Evolutionary conservation across 2,888 invertebrate species (phyloP).

Genomic region (Acheta domesticus): DNA sequence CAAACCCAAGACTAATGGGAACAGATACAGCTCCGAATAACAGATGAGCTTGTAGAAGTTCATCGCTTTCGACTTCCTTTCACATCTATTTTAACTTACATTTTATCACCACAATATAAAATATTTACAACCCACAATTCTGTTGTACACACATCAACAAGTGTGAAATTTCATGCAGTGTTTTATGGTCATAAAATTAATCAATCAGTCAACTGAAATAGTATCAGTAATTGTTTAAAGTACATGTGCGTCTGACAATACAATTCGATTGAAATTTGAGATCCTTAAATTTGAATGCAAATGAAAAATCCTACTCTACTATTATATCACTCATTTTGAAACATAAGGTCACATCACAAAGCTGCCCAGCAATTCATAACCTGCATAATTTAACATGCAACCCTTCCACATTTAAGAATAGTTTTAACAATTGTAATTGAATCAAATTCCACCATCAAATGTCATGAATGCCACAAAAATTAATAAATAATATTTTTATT

Average conservation of each 20-base stretch:
- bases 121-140: not conserved
- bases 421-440: not conserved
- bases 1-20: not conserved
- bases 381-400: not conserved
- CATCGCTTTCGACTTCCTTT: not conserved
- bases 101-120: not conserved
- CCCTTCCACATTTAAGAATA: too few species aligned
- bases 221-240: not conserved
- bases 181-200: not conserved
- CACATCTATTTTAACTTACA: not conserved
- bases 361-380: not conserved
- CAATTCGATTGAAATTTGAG: slow-evolving; percentile 5
- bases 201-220: not conserved
- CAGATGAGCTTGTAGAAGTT: not conserved
- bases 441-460: not conserved
- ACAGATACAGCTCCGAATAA: not conserved
- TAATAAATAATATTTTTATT: too few species aligned
- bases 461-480: not conserved
- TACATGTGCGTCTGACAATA: slow-evolving; percentile 8
- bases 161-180: slow-evolving; percentile 2
- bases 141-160: not conserved
- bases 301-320: not conserved
- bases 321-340: not conserved
- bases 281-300: not conserved
- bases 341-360: not conserved